Conservation (phyloP, 2,797 vertebrate species). For the Caiman crocodilus region DNA sequence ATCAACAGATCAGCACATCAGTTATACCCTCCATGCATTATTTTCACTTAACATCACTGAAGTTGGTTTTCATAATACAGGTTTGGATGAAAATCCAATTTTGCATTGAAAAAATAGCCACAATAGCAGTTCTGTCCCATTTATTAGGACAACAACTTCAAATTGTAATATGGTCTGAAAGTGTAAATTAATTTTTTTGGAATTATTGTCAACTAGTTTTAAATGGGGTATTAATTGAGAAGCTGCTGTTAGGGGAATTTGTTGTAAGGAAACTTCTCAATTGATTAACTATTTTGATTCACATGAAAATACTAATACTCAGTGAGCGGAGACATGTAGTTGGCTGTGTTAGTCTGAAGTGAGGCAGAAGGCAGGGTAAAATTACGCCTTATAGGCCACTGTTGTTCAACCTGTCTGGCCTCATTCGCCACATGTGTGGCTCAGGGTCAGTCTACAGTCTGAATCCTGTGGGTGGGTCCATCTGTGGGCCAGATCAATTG, state of each 20-base stretch:
- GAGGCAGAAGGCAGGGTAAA: too few species aligned
- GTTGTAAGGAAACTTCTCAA: conserved; percentile 2
- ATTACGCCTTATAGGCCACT: too few species aligned
- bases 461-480: too few species aligned
- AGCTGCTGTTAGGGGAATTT: neutral
- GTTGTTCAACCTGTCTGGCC: too few species aligned
- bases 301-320: neutral
- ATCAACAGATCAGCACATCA: neutral
- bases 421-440: too few species aligned
- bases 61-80: neutral
- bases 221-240: neutral
- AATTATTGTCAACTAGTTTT: neutral
- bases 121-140: neutral
- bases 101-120: neutral
- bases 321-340: neutral
- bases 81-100: neutral
- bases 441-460: too few species aligned
- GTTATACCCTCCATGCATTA: neutral
- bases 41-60: fast-evolving
- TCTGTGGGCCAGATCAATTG: too few species aligned
- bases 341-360: too few species aligned
- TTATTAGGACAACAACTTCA: neutral
- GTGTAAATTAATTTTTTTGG: conserved; percentile 14
- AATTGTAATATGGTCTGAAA: conserved; percentile 19
- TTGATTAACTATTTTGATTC: neutral